A percentile compares a stretch with the other conserved stretches of the same genome.
Conservation (phyloP, 1,140 invertebrate species). For the Yoshiicerus persimilis region DNA sequence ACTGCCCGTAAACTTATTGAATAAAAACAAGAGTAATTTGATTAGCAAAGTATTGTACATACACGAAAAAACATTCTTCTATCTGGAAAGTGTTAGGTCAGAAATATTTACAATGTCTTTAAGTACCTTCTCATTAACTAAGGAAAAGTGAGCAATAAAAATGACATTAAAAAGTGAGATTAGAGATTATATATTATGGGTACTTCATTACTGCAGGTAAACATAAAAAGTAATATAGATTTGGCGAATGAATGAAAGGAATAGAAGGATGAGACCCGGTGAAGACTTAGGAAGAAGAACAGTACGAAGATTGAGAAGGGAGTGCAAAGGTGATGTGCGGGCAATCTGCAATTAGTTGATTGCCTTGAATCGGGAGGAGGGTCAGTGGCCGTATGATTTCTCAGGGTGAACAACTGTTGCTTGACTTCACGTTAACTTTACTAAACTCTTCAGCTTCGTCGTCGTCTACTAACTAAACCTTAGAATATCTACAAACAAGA, state of each 20-base stretch:
- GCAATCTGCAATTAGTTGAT: slow-evolving; percentile 46
- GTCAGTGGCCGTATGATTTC: slow-evolving; percentile 48
- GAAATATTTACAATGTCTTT: no score
- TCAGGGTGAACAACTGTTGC: slow-evolving; percentile 48
- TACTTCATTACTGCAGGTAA: neutral
- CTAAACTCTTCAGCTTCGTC: neutral
- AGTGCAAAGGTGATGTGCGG: slow-evolving; percentile 35
- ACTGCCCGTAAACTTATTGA: no score
- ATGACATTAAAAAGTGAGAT: no score
- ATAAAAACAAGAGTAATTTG: no score
- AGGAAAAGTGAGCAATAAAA: neutral
- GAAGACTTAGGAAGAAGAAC: neutral
- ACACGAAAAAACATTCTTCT: no score
- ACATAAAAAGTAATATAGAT: neutral
- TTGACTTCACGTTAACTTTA: slow-evolving; percentile 17
- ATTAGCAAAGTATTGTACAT: no score
- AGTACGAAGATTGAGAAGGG: neutral
- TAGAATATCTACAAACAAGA: neutral
- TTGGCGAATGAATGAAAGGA: neutral
- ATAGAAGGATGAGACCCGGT: neutral
- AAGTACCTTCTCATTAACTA: no score
- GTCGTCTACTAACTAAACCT: neutral
- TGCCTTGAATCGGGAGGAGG: slow-evolving; percentile 47
- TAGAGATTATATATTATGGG: neutral
- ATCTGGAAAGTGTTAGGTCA: no score